Conservation (phyloP, 2,113 vertebrate genomes). For the Cinclus cinclus region DNA sequence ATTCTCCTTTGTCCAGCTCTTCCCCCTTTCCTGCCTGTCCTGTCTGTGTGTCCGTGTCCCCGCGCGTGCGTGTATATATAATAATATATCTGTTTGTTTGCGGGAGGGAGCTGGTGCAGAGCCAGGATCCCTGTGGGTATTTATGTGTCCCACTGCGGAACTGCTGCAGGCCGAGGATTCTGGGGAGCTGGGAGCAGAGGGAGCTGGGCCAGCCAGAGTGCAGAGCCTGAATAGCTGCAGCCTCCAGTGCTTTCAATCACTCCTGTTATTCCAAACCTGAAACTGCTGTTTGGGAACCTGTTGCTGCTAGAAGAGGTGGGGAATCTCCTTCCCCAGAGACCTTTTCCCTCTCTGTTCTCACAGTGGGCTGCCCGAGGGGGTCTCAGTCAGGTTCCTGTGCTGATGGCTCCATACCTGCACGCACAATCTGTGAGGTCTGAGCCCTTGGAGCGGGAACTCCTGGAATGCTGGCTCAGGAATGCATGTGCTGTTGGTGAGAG, state of each 20-base stretch:
- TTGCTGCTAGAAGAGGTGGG: constrained; percentile 65
- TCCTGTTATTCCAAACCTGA: constrained; percentile 21
- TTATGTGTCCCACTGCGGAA: background rate
- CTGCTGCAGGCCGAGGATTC: background rate
- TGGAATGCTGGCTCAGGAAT: background rate
- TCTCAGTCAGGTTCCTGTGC: background rate
- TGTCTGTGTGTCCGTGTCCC: constrained; percentile 31
- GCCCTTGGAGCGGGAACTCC: background rate
- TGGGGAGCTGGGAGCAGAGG: background rate
- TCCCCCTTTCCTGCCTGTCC: constrained; percentile 31
- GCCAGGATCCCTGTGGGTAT: background rate
- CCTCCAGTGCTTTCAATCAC: constrained; percentile 32
- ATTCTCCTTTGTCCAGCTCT: constrained; percentile 13
- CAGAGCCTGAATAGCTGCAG: background rate
- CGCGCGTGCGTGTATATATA: constrained; percentile 7
- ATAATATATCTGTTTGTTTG: constrained; percentile 30
- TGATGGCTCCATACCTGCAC: background rate
- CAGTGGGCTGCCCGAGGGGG: background rate
- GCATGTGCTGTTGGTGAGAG: background rate
- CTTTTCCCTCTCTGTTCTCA: background rate
- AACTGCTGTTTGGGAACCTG: constrained; percentile 54
- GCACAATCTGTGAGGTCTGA: fast-evolving
- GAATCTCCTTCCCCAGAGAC: constrained; percentile 35
- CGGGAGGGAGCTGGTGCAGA: background rate
- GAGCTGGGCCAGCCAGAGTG: background rate